Evolutionary conservation across 1,140 invertebrate genomes (phyloP), one percentile per base, ranked within the genome.

Genomic region (Lucilia cuprina): DNA sequence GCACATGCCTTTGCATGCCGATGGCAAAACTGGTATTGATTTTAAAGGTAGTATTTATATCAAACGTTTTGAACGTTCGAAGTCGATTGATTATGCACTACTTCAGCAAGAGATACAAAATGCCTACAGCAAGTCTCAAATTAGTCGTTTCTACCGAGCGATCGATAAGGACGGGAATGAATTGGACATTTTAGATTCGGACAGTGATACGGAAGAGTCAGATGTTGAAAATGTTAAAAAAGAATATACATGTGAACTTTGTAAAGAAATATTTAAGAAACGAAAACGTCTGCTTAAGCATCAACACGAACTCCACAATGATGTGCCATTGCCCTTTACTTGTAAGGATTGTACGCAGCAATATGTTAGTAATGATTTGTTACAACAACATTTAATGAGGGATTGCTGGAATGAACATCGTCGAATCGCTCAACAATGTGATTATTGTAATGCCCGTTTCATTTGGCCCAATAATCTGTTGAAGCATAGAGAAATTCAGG

Each of bases 111-210:
- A 85, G 10, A 87, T 89, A 65, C 86, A 87, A 14, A 85, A 90
- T 49, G 77, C 77, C 3, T 80, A 21, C 19, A 49, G 25, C 9
- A 80, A 80, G 25, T 80, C 77, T 21, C 77, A 80, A 80, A 88
- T 87, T 25, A 87, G 87, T 19, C 82, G 86, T 13, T 90, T 88
- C 21, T 90, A 90, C 49, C 86, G 87, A 19, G 89, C 89, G 17
- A 74, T 87, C 30, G 86, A 87, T 8, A 85, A 30, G 30, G 88
- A 86, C 60, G 89, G 89, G 0, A 86, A 87, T 14, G 89, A 90
- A 78, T 65, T 90, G 80, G 89, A 90, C 74, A 85, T 90, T 34
- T 85, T 87, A 14, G 89, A 87, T 50, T 90, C 89, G 0, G 89
- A 90, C 41, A 78, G 87, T 47, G 89, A 87, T 74, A 83, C 87